phyloP scores from a whole-genome alignment of 2,113 vertebrate genomes.

The Halichoeres trimaculatus region DNA sequence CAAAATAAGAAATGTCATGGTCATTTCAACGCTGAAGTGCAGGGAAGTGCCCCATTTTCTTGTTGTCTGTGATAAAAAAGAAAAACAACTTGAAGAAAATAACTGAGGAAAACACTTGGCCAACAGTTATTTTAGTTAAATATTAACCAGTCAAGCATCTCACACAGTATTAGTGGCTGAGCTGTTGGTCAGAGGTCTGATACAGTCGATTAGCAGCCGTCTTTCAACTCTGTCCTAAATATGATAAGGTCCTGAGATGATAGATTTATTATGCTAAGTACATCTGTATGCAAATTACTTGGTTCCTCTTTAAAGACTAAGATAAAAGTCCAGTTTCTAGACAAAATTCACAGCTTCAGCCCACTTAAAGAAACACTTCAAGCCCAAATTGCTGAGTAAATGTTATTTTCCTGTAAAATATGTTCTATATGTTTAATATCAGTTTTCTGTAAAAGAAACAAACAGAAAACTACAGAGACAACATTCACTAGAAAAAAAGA shows the following conservation, averaged over 20 bases:
- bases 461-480: too few relatives aligned
- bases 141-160: conserved; percentile 1
- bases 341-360: not conserved
- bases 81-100: too few relatives aligned
- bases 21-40: too few relatives aligned
- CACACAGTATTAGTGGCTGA: too few relatives aligned
- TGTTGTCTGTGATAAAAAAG: too few relatives aligned
- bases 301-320: not conserved
- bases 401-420: too few relatives aligned
- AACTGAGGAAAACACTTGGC: too few relatives aligned
- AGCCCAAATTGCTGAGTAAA: too few relatives aligned
- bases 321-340: not conserved
- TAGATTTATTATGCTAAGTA: not conserved
- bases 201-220: not conserved
- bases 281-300: conserved; percentile 15
- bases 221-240: conserved; percentile 16
- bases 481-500: not conserved
- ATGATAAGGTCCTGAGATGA: not conserved
- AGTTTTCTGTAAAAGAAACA: too few relatives aligned
- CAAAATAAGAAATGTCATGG: not conserved
- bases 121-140: conserved; percentile 7
- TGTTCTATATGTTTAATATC: too few relatives aligned
- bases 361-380: too few relatives aligned
- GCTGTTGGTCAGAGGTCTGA: not conserved
- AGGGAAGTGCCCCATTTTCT: too few relatives aligned